A percentile compares a stretch with the other conserved stretches of the same genome.
These are phyloP conservation scores for Pterostichus niger DNA, from an alignment of 2,888 invertebrate genomes.

Conservation along the genomic window DNA sequence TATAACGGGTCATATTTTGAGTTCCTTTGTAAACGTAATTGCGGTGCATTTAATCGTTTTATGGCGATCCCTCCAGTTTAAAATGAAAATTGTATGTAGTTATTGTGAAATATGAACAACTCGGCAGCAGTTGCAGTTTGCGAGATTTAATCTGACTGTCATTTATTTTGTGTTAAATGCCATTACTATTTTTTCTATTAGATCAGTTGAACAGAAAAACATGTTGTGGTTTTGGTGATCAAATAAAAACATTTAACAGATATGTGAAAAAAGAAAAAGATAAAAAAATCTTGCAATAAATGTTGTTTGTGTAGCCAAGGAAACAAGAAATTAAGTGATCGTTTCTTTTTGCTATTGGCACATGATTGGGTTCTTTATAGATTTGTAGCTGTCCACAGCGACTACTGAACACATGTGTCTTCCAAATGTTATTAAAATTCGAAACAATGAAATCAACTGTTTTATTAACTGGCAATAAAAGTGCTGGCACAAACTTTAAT, in stretches of 20 bases:
- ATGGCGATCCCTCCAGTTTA: too few relatives aligned
- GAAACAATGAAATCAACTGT: constrained; percentile 17
- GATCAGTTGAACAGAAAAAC: neutral
- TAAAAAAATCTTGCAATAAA: constrained; percentile 19
- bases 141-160: constrained; percentile 26
- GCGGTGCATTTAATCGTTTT: too few relatives aligned
- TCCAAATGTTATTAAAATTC: neutral
- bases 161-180: constrained; percentile 1
- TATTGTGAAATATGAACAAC: too few relatives aligned
- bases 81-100: too few relatives aligned
- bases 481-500: neutral
- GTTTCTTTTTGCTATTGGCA: constrained; percentile 36
- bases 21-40: too few relatives aligned
- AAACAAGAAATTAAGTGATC: constrained; percentile 36
- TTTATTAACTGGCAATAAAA: constrained; percentile 18
- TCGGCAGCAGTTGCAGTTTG: too few relatives aligned
- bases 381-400: constrained; percentile 18
- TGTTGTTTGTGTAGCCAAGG: constrained; percentile 31
- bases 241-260: constrained; percentile 22
- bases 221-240: neutral
- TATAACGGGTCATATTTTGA: too few relatives aligned
- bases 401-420: neutral
- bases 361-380: constrained; percentile 16
- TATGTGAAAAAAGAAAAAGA: constrained; percentile 19
- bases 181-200: too few relatives aligned